Base-by-base conservation (phyloP, 2,113 vertebrate species). In the Salvator merianae region DNA sequence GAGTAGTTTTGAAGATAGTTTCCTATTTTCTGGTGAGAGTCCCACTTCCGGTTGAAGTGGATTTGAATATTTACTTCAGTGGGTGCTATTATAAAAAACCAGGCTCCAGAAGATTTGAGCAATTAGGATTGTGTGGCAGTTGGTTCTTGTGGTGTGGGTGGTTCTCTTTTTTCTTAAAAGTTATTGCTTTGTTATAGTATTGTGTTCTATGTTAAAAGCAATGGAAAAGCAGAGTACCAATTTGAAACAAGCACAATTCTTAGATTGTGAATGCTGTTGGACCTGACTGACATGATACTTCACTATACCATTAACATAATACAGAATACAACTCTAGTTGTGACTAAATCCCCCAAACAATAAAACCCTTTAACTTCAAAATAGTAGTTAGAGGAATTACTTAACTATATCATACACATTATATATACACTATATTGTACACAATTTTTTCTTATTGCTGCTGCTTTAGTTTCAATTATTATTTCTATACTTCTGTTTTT, bases 371-470 rank as follows among this genome's bases (percentile, higher is more conserved):
- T 30, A 66, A 59, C 26, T 12, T 18, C 14, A 71, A 47, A 47
- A 47, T n/a, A n/a, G 10, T 47, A 7, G 43, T 47, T 9, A 47
- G 43, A 47, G 10, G 5, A 47, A 47, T 47, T 47, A 47, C 43
- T 84, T 87, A 91, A 91, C 88, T 43, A 84, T 88, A 47, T 90
- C 88, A 92, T 89, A 87, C 77, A 91, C 38, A n/a, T 13, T 69
- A 83, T 66, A 84, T 79, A 72, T 0, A 91, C 91, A 88, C 88
- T 38, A 3, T 72, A 20, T 10, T 40, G 8, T 47, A 47, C 43
- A 47, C 43, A 47, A n/a, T 36, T 24, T 26, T 73, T 13, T 5
- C 28, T 73, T 10, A 74, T 47, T 73, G 36, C 10, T 72, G 70
- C 22, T 40, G 70, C 22, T 40, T 26, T 6, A 38, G 26, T 9